phyloP scores from a whole-genome alignment of 1,140 invertebrate genomes.

The Trigoniulus corallinus region DNA sequence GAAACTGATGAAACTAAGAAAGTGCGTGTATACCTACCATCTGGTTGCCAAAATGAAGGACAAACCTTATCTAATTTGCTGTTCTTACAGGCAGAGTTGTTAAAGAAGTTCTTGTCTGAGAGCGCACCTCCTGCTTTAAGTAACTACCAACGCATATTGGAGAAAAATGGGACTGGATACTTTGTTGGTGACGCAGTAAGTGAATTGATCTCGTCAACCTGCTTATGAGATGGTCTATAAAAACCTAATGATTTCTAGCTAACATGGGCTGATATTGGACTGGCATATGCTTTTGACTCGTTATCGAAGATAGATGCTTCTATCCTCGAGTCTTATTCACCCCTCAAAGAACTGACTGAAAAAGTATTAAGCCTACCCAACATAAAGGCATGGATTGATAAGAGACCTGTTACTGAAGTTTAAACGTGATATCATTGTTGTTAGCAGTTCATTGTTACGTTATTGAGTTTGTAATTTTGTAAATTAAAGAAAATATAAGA shows the following conservation, averaged over 20 bases:
- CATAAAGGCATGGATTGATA: constrained; percentile 14
- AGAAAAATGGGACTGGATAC: constrained; percentile 10
- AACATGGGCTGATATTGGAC: constrained; percentile 8
- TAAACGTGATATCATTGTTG: constrained; percentile 2
- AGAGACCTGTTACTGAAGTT: constrained; percentile 12
- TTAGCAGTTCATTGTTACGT: too few relatives aligned
- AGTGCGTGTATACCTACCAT: not conserved
- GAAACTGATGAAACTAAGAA: constrained; percentile 1
- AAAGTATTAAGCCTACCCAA: constrained; percentile 9
- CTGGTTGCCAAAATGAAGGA: not conserved
- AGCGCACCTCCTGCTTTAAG: not conserved
- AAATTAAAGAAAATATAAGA: too few relatives aligned
- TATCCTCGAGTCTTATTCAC: not conserved
- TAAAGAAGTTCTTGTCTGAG: not conserved
- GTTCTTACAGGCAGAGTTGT: not conserved
- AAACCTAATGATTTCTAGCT: not conserved
- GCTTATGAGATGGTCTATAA: not conserved
- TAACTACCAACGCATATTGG: too few relatives aligned
- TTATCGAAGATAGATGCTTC: too few relatives aligned
- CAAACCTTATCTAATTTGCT: not conserved
- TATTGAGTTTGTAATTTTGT: too few relatives aligned
- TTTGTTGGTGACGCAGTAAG: constrained; percentile 13
- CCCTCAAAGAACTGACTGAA: constrained; percentile 5
- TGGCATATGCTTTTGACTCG: constrained; percentile 1
- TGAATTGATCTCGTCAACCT: not conserved